phyloP scores from a whole-genome alignment of 2,888 invertebrate species.

The Lacanobia oleracea region DNA sequence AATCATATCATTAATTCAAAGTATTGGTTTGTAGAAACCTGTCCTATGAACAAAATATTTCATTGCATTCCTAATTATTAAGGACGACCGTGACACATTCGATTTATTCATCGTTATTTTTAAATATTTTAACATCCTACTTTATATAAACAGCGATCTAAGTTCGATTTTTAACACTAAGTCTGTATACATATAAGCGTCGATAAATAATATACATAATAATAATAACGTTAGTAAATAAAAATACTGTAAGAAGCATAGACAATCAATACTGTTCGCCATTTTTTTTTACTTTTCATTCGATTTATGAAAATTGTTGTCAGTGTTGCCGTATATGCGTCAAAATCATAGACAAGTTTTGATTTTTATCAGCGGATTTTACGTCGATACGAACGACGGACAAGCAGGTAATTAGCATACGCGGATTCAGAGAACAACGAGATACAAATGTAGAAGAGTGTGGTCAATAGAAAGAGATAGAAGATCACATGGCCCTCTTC shows the following conservation, averaged over 20 bases:
- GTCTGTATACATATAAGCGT: slow-evolving; percentile 67
- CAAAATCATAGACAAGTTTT: slow-evolving; percentile 29
- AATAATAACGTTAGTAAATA: slow-evolving; percentile 61
- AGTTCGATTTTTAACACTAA: slow-evolving; percentile 68
- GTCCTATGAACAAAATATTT: slow-evolving; percentile 34
- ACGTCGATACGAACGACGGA: neutral
- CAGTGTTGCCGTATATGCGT: slow-evolving; percentile 50
- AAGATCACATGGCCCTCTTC: slow-evolving; percentile 7
- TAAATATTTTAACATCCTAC: slow-evolving; percentile 68
- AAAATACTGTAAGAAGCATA: slow-evolving; percentile 75
- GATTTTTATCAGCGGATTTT: slow-evolving; percentile 9
- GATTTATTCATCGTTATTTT: slow-evolving; percentile 58
- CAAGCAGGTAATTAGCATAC: slow-evolving; percentile 6
- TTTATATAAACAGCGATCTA: slow-evolving; percentile 73
- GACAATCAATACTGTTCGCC: slow-evolving; percentile 59
- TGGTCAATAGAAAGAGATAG: slow-evolving; percentile 8
- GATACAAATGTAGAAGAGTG: slow-evolving; percentile 4
- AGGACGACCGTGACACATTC: slow-evolving; percentile 57
- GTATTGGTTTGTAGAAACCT: slow-evolving; percentile 23
- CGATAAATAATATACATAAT: slow-evolving; percentile 68
- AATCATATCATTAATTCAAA: slow-evolving; percentile 7
- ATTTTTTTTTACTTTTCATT: slow-evolving; percentile 41
- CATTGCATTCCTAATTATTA: slow-evolving; percentile 31
- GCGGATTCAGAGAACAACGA: slow-evolving; percentile 2
- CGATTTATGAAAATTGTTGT: slow-evolving; percentile 48